phyloP scores from a whole-genome alignment of 2,113 vertebrate species.

The Butorides virescens region DNA sequence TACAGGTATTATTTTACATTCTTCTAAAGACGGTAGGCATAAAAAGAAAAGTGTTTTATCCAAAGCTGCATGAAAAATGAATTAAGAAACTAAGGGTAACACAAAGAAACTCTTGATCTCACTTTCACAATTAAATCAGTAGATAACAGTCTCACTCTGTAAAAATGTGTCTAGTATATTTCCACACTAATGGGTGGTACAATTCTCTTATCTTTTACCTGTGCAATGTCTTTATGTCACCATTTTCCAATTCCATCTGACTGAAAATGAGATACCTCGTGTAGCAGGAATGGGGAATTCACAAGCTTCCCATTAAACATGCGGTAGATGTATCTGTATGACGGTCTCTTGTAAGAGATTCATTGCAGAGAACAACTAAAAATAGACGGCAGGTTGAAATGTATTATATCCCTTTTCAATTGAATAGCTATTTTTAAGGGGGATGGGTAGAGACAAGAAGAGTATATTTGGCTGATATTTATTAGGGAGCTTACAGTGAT shows the following conservation, averaged over 20 bases:
- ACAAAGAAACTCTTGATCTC: background rate
- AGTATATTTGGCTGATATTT: slow-evolving; percentile 11
- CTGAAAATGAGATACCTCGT: background rate
- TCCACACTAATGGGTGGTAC: background rate
- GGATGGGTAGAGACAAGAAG: background rate
- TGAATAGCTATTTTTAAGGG: background rate
- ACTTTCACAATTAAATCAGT: background rate
- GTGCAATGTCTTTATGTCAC: background rate
- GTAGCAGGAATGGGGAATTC: background rate
- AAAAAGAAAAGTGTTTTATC: background rate
- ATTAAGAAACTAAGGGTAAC: background rate
- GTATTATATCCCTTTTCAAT: background rate
- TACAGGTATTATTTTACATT: background rate
- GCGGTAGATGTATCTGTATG: background rate
- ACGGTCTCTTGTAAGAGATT: slow-evolving; percentile 3
- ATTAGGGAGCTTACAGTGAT: background rate
- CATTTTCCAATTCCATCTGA: background rate
- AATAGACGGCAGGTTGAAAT: slow-evolving; percentile 30
- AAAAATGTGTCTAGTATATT: background rate
- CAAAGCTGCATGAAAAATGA: background rate
- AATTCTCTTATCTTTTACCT: background rate
- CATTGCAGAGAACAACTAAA: slow-evolving; percentile 13
- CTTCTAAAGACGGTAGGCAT: background rate
- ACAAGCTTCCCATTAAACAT: background rate
- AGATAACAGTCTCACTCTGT: background rate